Evolutionary conservation across 2,888 invertebrate genomes (phyloP).

Genomic region (Caenorhabditis sinica): DNA sequence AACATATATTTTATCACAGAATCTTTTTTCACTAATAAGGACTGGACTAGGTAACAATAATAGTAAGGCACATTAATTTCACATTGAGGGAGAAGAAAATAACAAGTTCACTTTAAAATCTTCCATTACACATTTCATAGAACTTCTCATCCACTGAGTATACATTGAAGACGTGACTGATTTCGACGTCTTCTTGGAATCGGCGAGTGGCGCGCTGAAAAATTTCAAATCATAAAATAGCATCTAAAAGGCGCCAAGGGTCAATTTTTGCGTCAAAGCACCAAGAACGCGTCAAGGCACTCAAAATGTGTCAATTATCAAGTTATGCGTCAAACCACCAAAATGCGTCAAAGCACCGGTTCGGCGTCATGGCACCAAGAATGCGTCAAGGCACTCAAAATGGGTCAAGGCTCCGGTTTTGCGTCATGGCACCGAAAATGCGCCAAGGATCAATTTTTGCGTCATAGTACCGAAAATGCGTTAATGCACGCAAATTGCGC

Average conservation of each 20-base stretch:
- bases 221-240: not conserved
- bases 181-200: conserved; percentile 74
- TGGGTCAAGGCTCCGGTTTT: not conserved
- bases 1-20: not conserved
- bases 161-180: conserved; percentile 72
- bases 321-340: no score
- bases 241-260: not conserved
- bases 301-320: not conserved
- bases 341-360: not conserved
- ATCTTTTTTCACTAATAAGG: no score
- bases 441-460: not conserved
- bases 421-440: not conserved
- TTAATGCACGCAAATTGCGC: not conserved
- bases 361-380: not conserved
- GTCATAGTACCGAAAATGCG: not conserved
- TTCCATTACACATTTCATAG: conserved; percentile 71
- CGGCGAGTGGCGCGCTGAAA: conserved; percentile 71
- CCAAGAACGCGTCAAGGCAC: not conserved
- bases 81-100: not conserved
- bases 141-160: conserved; percentile 70
- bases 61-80: not conserved
- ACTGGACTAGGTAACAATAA: not conserved
- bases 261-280: not conserved
- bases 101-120: conserved; percentile 43
- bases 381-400: not conserved